phyloP scores from a whole-genome alignment of 2,888 invertebrate genomes.

The Fragum sueziense region DNA sequence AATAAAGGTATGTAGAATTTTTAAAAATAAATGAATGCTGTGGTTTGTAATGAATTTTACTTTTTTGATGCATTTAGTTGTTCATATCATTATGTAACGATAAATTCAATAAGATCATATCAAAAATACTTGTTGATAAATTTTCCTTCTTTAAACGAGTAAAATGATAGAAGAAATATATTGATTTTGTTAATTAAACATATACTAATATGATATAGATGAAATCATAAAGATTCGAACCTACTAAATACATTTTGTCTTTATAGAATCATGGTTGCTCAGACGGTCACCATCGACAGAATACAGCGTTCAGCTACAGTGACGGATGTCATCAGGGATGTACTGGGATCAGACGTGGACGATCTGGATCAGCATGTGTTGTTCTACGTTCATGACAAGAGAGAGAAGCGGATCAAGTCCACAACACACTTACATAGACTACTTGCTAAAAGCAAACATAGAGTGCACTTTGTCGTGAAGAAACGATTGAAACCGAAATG shows the following conservation, averaged over 20 bases:
- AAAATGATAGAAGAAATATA: no score
- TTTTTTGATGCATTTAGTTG: no score
- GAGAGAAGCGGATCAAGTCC: slow-evolving; percentile 2
- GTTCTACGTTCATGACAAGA: slow-evolving; percentile 2
- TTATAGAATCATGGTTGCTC: background rate
- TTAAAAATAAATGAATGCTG: no score
- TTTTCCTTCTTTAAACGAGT: no score
- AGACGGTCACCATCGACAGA: background rate
- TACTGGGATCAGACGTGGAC: background rate
- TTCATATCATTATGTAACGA: no score
- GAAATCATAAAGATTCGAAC: no score
- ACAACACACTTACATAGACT: background rate
- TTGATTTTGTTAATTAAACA: no score
- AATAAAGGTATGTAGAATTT: no score
- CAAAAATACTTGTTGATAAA: no score
- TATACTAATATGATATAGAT: no score
- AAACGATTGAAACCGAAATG: background rate
- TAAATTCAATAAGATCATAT: no score
- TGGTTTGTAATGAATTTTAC: no score
- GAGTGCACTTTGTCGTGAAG: background rate
- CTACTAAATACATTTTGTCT: background rate
- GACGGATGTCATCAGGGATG: background rate
- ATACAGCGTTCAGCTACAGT: background rate
- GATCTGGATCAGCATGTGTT: background rate
- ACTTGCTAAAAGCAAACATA: background rate